Base-by-base conservation (phyloP, 2,113 vertebrate genomes). In the Paratilapia polleni region DNA sequence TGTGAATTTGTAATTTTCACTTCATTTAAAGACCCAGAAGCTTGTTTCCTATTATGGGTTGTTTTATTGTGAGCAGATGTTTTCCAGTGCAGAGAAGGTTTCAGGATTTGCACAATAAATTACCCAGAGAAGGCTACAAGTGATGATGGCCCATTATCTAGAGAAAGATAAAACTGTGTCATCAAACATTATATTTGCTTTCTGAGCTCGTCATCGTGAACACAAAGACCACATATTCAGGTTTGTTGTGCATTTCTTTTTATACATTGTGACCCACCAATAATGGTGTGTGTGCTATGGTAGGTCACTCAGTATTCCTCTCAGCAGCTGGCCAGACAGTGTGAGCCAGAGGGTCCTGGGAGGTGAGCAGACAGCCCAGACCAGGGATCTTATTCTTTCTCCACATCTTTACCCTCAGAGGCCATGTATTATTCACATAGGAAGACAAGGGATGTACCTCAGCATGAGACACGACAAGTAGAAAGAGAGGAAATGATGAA, bases 341-440 rank as follows among this genome's bases (percentile, higher is more conserved):
- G 70, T 11, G 31, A 79, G 61, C 31, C 26, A 64, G 77, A 74
- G 81, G 84, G 83, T 88, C 81, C 87, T 83, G 62, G 78, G 78
- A 84, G 88, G 80, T 76, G 81, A 90, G 57, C 56, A 82, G 84
- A 75, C 41, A 82, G 49, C 68, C 76, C 41, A 38, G 76, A 19
- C 85, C 68, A 17, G 66, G 17, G 61, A 81, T 87, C 78, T 62
- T 73, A 80, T 84, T 83, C 86, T 90, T 24, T 62, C 77, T 19
- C 28, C 34, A 59, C 70, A 87, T 82, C 70, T 54, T 11, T 76
- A 85, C 38, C 81, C 74, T 83, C 47, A 26, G 64, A 88, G 43
- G 73, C 56, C 77, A 92, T 93, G 89, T 81, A 90, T 93, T 92
- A 93, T 94, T 95, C 86, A 92, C 89, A 60, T 17, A 59, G 62